Percentiles rank a stretch among this genome's conserved stretches.
Conservation (phyloP, 2,113 vertebrate genomes). For the Marmota flaviventris region DNA sequence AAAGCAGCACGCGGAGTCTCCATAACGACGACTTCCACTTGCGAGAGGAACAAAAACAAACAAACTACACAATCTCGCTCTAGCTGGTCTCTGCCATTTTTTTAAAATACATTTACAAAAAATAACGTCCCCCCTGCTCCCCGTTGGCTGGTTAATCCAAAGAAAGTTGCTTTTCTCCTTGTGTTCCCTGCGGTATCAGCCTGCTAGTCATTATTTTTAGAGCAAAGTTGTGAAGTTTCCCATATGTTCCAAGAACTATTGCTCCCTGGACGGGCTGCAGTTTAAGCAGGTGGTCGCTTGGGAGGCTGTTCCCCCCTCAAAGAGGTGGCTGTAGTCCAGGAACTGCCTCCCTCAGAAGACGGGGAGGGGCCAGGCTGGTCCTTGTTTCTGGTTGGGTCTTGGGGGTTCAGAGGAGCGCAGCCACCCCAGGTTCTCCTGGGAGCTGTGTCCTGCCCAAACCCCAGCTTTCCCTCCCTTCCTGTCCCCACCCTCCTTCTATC, state of each 20-base stretch:
- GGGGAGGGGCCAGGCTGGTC: accelerated
- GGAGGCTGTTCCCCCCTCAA: too few relatives aligned
- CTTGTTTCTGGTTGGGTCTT: accelerated
- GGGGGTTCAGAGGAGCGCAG: accelerated
- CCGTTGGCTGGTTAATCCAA: background rate
- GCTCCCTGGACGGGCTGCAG: accelerated
- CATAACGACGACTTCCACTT: background rate
- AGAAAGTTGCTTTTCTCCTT: background rate
- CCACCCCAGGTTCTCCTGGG: background rate
- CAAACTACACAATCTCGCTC: background rate
- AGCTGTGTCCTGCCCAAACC: accelerated
- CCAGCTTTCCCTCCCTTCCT: accelerated
- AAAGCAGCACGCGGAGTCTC: background rate
- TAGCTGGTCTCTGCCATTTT: background rate
- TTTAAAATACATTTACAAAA: background rate
- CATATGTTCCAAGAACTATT: background rate
- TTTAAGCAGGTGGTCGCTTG: background rate
- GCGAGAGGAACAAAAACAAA: background rate
- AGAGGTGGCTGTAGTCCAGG: background rate
- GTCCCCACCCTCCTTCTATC: accelerated
- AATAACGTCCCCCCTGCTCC: background rate
- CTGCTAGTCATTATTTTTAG: conserved; percentile 1
- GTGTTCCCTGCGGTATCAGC: background rate
- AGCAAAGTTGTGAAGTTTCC: background rate
- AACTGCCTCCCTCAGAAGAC: accelerated